A percentile compares a stretch with the other conserved stretches of the same genome.
Conservation (phyloP, 1,140 invertebrate genomes). For the Archegozetes longisetosus region DNA sequence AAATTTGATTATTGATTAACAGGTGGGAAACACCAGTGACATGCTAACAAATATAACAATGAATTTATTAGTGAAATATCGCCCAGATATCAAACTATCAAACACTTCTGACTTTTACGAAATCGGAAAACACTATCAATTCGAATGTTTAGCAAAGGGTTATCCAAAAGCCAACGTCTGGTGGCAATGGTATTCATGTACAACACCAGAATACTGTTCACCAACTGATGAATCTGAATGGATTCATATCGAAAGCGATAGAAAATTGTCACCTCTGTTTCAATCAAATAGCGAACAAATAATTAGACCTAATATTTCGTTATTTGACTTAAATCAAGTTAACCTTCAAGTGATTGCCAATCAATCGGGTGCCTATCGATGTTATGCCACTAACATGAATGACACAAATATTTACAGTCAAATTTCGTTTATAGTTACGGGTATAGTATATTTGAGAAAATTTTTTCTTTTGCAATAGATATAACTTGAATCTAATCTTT, state of each 20-base stretch:
- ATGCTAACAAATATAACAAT: constrained; percentile 15
- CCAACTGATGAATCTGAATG: neutral
- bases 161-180: constrained; percentile 12
- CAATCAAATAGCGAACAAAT: neutral
- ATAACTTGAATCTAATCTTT: too few species aligned
- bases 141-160: constrained; percentile 16
- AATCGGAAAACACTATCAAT: neutral
- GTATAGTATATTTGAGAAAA: too few species aligned
- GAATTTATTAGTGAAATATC: constrained; percentile 13
- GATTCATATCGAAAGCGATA: neutral
- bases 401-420: neutral
- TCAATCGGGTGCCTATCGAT: constrained; percentile 15
- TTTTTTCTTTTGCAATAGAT: too few species aligned
- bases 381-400: constrained; percentile 12
- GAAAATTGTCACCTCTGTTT: neutral
- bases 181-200: constrained; percentile 20
- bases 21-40: constrained; percentile 9
- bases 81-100: constrained; percentile 10
- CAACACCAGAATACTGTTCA: neutral
- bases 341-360: neutral
- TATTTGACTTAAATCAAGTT: neutral
- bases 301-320: neutral
- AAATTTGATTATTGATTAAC: neutral
- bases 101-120: constrained; percentile 10
- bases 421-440: constrained; percentile 15